Base-by-base conservation (phyloP, 2,797 vertebrate genomes). In the Melopsittacus undulatus region DNA sequence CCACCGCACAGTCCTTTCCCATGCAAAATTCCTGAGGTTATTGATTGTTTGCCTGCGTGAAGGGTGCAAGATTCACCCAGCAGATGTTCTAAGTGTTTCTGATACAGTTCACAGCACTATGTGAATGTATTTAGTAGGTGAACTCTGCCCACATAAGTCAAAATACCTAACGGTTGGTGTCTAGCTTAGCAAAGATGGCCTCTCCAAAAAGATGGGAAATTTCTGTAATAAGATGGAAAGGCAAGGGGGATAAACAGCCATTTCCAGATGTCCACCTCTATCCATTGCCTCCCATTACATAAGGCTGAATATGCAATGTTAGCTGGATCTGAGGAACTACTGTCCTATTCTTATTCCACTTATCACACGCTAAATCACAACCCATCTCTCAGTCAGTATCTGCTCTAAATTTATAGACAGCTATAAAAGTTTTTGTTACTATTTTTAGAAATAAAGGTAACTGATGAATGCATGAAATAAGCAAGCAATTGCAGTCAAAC, bases 361-460 rank as follows among this genome's bases (percentile, higher is more conserved):
- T 46, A 22, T 43, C 22, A 32, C 0, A 1, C 0, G 0, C 48
- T 63, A 63, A 88, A 73, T 56, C 36, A 83, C 7, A 69, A 29
- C 20, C 26, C 13, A 61, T 22, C 16, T 42, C 34, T 62, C 62
- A 80, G 46, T 40, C 43, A 79, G 17, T 0, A 80, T 75, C 66
- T 84, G 21, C 61, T 70, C 70, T 87, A 56, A 88, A 95, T 79
- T 83, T 46, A 83, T 0, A 82, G 21, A 8, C 19, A 87, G 15
- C 17, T 57, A 51, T 16, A 45, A 56, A 45, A 52, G 8, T 29
- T 23, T 34, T 20, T 45, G 59, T 45, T 15, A 70, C 19, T 10
- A 82, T 40, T 75, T 69, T 52, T 43, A 91, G 34, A 84, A 95
- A 40, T 22, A 23, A 78, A 52, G 14, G 43, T 42, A 62, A 68